Evolutionary conservation across 2,888 invertebrate genomes (phyloP).

Genomic region (Cantharis lateralis): DNA sequence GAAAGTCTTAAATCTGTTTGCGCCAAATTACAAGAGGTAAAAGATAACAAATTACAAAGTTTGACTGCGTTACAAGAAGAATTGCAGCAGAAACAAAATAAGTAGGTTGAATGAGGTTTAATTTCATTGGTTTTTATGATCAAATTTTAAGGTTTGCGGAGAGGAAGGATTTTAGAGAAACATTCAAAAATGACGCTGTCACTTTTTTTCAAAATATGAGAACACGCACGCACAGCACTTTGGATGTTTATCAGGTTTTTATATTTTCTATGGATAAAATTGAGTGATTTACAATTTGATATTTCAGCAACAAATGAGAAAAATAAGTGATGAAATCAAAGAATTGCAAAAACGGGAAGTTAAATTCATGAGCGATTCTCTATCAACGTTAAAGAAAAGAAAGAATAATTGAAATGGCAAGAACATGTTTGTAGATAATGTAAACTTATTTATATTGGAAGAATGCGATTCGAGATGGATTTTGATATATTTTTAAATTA

Average conservation of each 20-base stretch:
- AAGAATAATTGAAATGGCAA: background rate
- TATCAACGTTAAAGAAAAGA: background rate
- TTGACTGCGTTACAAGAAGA: background rate
- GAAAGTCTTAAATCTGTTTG: background rate
- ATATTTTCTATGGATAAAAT: too few species aligned
- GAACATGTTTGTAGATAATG: too few species aligned
- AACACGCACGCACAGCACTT: background rate
- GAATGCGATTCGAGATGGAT: too few species aligned
- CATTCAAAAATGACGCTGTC: background rate
- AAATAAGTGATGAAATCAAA: background rate
- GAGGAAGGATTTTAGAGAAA: background rate
- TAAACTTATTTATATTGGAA: too few species aligned
- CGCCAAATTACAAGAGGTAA: background rate
- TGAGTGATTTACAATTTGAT: too few species aligned
- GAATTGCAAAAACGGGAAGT: background rate
- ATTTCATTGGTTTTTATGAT: background rate
- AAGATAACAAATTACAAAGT: background rate
- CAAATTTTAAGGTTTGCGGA: background rate
- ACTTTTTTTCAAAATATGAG: background rate
- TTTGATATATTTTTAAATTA: too few species aligned
- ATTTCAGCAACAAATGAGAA: background rate
- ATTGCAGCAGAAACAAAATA: background rate
- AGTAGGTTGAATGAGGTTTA: background rate
- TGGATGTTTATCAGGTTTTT: background rate
- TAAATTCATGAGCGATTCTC: background rate